Conservation (phyloP, 2,113 vertebrate species). For the Protobothrops flavoviridis region DNA sequence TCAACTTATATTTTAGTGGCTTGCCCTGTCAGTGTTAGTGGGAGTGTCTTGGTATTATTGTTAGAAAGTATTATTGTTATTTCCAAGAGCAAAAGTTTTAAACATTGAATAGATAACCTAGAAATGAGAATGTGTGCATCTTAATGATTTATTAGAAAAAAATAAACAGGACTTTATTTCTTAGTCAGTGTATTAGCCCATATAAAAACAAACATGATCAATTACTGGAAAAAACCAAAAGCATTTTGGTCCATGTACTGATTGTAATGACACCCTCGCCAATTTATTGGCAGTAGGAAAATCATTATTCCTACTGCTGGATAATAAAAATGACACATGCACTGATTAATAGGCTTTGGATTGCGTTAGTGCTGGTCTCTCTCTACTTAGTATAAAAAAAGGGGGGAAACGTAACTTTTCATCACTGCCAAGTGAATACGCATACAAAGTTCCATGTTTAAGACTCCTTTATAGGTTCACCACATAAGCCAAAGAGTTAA, state of each 20-base stretch:
- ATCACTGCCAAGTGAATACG: not conserved
- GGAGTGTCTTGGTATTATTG: not conserved
- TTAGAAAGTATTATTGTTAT: not conserved
- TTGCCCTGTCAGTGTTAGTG: not conserved
- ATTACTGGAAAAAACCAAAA: not conserved
- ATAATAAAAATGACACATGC: not conserved
- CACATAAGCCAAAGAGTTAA: not conserved
- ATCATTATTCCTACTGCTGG: not conserved
- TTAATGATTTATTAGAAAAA: not conserved
- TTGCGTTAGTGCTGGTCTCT: not conserved
- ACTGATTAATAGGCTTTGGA: not conserved
- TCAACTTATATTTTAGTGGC: not conserved
- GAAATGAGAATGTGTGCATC: not conserved
- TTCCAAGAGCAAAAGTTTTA: not conserved
- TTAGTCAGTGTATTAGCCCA: not conserved
- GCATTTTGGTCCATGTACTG: not conserved
- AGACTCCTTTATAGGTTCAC: not conserved
- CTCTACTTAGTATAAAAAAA: not conserved
- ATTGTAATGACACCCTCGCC: not conserved
- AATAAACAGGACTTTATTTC: not conserved
- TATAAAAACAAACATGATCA: not conserved
- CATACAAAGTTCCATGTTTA: not conserved
- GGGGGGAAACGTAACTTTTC: not conserved
- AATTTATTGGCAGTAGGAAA: not conserved
- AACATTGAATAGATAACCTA: not conserved